Base-by-base conservation (phyloP, 2,113 vertebrate genomes). In the Ranitomeya imitator region DNA sequence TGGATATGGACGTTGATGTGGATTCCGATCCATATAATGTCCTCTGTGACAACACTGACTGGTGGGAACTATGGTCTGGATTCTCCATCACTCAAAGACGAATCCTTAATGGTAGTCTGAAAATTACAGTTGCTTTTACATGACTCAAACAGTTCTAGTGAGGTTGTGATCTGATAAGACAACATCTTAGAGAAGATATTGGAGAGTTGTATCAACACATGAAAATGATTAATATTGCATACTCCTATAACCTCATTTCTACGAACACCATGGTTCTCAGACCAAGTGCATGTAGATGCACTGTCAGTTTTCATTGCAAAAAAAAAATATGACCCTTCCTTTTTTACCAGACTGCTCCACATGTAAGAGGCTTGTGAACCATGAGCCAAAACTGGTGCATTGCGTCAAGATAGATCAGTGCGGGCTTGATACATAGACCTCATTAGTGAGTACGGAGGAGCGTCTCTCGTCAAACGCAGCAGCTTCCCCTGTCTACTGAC, bases 351-450 rank as follows among this genome's bases (percentile, higher is more conserved):
- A 37, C 54, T 76, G 67, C 69, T 76, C 61, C 85, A 67, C 37
- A 86, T 86, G 21, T 65, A 65, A 65, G 60, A 61, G 67, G 21
- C 76, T 51, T 21, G 57, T 82, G 76, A 88, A n/a, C 79, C 60
- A 21, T 79, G 76, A 63, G 74, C 86, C 65, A 74, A 26, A 79
- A 74, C 63, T 88, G 86, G 55, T 88, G 86, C 86, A 88, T 76
- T 88, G 86, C 86, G 86, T 88, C 79, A 83, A 83, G 86, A 76
- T 21, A 87, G 76, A 57, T 51, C 23, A 69, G 65, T 52, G 23
- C 60, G 13, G 55, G 13, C 69, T 81, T 88, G 65, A 60, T 81
- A 74, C 79, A 76, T 88, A 71, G 54, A 83, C 16, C 79, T 83
- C 57, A 88, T 88, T 76, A 83, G 26, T 57, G 26, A 51, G 52